Conservation (phyloP, 2,113 vertebrate species). For the Catharus fuscescens region DNA sequence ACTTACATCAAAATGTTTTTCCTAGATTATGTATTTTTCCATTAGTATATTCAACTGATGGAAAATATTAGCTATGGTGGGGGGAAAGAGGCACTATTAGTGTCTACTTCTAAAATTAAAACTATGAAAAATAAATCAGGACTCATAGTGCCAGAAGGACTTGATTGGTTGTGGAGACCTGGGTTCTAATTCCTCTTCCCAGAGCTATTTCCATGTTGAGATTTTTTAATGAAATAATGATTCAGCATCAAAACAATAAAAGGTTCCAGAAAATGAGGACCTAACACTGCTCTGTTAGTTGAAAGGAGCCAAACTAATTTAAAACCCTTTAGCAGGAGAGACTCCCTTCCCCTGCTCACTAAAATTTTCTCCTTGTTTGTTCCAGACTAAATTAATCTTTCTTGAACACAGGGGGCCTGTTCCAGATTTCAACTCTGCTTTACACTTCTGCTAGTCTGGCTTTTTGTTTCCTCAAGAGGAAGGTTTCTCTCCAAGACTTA, state of each 20-base stretch:
- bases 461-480: background rate
- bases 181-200: background rate
- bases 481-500: background rate
- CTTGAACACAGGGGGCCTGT: background rate
- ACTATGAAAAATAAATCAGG: background rate
- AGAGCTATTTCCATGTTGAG: background rate
- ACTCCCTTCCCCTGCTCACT: background rate
- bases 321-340: background rate
- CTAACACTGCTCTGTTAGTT: background rate
- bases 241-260: background rate
- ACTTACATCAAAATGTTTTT: background rate
- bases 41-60: background rate
- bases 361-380: background rate
- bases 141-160: background rate
- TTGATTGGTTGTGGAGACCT: background rate
- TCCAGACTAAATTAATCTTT: background rate
- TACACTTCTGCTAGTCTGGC: background rate
- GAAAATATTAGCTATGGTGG: background rate
- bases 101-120: background rate
- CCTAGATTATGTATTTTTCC: background rate
- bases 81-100: background rate
- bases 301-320: background rate
- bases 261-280: background rate
- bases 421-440: conserved; percentile 1
- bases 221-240: background rate